These are phyloP conservation scores for Zosterops lateralis DNA, from an alignment of 2,113 vertebrate species.

Conservation along the genomic window DNA sequence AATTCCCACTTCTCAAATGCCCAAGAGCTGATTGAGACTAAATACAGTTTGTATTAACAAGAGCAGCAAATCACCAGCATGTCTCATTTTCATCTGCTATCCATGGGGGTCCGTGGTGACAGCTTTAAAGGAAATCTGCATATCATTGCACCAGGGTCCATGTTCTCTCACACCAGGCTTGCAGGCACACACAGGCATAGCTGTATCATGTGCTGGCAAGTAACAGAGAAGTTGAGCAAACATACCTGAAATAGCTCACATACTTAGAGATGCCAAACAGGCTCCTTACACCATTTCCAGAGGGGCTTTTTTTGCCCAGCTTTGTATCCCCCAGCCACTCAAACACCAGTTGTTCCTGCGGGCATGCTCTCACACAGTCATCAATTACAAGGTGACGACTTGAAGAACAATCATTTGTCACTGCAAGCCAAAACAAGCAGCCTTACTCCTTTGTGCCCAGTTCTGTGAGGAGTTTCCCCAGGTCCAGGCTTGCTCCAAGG, in stretches of 20 bases:
- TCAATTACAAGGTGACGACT: not conserved
- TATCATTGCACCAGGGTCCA: not conserved
- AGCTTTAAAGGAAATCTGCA: not conserved
- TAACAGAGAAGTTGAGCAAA: not conserved
- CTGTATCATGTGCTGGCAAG: constrained; percentile 36
- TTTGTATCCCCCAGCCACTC: not conserved
- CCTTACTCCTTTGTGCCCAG: not conserved
- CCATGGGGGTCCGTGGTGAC: not conserved
- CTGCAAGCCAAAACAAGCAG: not conserved
- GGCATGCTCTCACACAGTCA: not conserved
- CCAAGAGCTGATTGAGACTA: not conserved
- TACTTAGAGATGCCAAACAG: not conserved
- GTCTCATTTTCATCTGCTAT: not conserved
- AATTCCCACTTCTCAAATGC: not conserved
- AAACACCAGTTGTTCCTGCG: not conserved
- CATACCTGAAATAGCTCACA: constrained; percentile 47
- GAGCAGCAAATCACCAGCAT: not conserved
- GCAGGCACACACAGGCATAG: not conserved
- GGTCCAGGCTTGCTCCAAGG: not conserved
- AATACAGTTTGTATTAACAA: not conserved
- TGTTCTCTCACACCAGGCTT: not conserved
- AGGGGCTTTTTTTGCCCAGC: not conserved
- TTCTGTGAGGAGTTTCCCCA: not conserved
- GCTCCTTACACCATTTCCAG: not conserved
- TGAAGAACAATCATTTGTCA: not conserved